These are phyloP conservation scores for Stenodema calcarata DNA, from an alignment of 2,888 invertebrate genomes.

Conservation along the genomic window DNA sequence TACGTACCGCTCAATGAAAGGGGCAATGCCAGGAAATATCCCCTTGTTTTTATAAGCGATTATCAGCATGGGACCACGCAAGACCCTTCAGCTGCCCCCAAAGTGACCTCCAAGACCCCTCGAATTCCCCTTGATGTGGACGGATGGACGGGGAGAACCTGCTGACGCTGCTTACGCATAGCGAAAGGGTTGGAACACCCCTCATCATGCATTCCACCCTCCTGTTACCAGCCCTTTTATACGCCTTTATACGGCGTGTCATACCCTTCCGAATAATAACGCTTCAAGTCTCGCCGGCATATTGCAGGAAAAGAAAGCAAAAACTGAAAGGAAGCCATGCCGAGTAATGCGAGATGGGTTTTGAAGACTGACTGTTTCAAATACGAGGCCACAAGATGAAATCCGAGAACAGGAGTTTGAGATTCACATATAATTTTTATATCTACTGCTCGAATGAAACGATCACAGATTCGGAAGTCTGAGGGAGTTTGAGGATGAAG, in stretches of 20 bases:
- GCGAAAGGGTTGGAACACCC: slow-evolving; percentile 8
- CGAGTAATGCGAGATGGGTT: background rate
- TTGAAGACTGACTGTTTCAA: too few relatives aligned
- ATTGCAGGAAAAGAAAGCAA: background rate
- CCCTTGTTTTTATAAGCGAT: slow-evolving; percentile 12
- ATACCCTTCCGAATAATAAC: background rate
- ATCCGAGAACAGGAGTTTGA: too few relatives aligned
- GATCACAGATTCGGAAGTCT: too few relatives aligned
- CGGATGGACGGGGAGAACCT: background rate
- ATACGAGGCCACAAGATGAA: too few relatives aligned
- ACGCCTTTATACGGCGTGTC: slow-evolving; percentile 17
- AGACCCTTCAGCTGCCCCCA: background rate
- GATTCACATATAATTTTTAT: too few relatives aligned
- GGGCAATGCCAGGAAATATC: background rate
- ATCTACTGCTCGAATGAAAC: too few relatives aligned
- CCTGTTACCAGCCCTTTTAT: slow-evolving; percentile 13
- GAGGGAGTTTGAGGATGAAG: too few relatives aligned
- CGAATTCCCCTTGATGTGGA: background rate
- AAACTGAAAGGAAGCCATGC: background rate
- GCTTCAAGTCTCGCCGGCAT: background rate
- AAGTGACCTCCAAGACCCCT: slow-evolving; percentile 23
- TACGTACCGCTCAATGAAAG: background rate
- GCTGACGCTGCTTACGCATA: slow-evolving; percentile 6
- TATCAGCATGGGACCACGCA: slow-evolving; percentile 7
- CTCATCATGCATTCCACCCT: slow-evolving; percentile 27